phyloP scores from a whole-genome alignment of 2,888 invertebrate genomes.

The Agonopterix heracliana region DNA sequence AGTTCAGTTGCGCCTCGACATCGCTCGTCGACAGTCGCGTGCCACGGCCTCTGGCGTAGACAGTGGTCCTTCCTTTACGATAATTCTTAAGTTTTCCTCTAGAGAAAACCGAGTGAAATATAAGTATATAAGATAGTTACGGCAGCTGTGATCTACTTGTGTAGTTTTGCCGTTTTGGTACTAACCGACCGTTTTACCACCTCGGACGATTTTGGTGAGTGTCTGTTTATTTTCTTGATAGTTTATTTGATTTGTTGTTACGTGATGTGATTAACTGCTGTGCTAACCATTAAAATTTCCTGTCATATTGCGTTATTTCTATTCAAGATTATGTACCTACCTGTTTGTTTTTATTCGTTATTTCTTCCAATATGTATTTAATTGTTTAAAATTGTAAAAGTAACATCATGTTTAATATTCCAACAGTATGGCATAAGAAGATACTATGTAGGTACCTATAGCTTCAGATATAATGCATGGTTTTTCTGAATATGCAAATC shows the following conservation, averaged over 20 bases:
- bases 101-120: constrained; percentile 67
- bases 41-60: constrained; percentile 7
- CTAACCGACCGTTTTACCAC: constrained; percentile 17
- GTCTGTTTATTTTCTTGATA: constrained; percentile 24
- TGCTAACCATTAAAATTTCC: background rate
- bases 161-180: background rate
- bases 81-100: constrained; percentile 59
- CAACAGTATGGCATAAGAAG: too few species aligned
- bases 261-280: constrained; percentile 11
- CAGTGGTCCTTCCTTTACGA: constrained; percentile 19
- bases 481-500: too few species aligned
- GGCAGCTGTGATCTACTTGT: background rate
- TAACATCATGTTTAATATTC: too few species aligned
- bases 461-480: too few species aligned
- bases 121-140: constrained; percentile 30
- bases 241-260: constrained; percentile 50
- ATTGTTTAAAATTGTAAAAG: too few species aligned
- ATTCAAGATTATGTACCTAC: too few species aligned
- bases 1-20: constrained; percentile 37
- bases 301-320: too few species aligned
- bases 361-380: too few species aligned
- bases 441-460: too few species aligned
- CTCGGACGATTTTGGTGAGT: constrained; percentile 39
- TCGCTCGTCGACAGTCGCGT: constrained; percentile 17
- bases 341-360: too few species aligned